These are phyloP conservation scores for Epinotia brunnichana DNA, from an alignment of 2,888 invertebrate species.

Conservation along the genomic window DNA sequence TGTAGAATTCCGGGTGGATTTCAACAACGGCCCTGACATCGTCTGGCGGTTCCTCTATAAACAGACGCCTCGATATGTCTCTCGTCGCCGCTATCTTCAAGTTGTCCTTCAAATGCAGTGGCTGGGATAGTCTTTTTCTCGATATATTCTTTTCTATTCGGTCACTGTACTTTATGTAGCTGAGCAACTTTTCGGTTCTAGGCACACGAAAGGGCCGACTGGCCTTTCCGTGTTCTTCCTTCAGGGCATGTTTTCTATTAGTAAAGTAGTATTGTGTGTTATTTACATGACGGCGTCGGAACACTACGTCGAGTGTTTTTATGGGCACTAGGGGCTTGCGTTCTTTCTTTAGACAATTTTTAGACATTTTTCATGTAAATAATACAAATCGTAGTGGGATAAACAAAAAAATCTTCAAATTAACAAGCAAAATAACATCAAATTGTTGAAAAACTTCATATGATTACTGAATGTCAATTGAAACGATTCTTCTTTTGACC, in stretches of 20 bases:
- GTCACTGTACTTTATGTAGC: slow-evolving; percentile 78
- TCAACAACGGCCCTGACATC: slow-evolving; percentile 85
- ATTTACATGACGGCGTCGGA: slow-evolving; percentile 73
- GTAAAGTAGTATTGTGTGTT: slow-evolving; percentile 79
- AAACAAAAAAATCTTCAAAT: slow-evolving; percentile 29
- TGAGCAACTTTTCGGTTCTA: slow-evolving; percentile 73
- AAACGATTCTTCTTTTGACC: slow-evolving; percentile 30
- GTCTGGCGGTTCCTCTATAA: slow-evolving; percentile 81
- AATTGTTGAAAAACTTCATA: slow-evolving; percentile 30
- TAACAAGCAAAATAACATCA: slow-evolving; percentile 37
- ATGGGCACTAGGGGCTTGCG: slow-evolving; percentile 73
- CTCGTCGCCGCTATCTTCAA: slow-evolving; percentile 72
- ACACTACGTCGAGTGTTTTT: slow-evolving; percentile 77
- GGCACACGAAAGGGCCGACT: slow-evolving; percentile 69
- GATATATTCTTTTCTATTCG: slow-evolving; percentile 67
- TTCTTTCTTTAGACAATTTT: slow-evolving; percentile 62
- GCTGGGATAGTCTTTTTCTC: slow-evolving; percentile 62
- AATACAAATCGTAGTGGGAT: slow-evolving; percentile 28
- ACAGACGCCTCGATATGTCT: slow-evolving; percentile 83
- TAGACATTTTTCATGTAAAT: slow-evolving; percentile 56
- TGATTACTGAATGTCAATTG: slow-evolving; percentile 29
- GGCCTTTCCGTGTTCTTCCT: slow-evolving; percentile 55
- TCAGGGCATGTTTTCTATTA: slow-evolving; percentile 68
- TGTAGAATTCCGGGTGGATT: slow-evolving; percentile 86
- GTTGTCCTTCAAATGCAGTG: slow-evolving; percentile 73